These are phyloP conservation scores for Sebastes alutus DNA, from an alignment of 2,797 vertebrate genomes.

Conservation along the genomic window DNA sequence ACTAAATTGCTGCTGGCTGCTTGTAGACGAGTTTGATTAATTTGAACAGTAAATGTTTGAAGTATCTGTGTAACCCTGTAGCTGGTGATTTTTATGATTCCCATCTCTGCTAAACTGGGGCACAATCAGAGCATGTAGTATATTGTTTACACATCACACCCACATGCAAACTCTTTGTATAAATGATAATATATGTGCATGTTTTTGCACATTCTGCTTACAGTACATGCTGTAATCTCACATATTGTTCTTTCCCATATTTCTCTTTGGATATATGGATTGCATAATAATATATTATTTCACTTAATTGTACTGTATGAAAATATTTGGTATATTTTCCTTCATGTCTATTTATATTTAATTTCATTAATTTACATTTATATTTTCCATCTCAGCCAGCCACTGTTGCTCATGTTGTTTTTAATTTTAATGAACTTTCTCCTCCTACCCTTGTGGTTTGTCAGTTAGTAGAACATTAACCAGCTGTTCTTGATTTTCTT, in stretches of 20 bases:
- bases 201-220: neutral
- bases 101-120: neutral
- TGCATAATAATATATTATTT: fast-evolving
- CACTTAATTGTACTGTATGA: neutral
- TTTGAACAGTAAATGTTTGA: slow-evolving; percentile 17
- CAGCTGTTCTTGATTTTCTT: too few relatives aligned
- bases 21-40: slow-evolving; percentile 5
- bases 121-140: neutral
- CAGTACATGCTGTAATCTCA: neutral
- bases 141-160: neutral
- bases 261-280: neutral
- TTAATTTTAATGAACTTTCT: slow-evolving; percentile 27
- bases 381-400: neutral
- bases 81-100: neutral
- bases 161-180: neutral
- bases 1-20: neutral
- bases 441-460: neutral
- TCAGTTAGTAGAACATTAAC: neutral
- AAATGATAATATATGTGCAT: neutral
- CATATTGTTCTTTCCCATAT: neutral
- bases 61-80: neutral
- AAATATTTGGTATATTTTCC: neutral
- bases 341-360: neutral
- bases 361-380: neutral
- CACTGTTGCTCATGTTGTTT: slow-evolving; percentile 15